phyloP scores from a whole-genome alignment of 2,888 invertebrate species.

The Tryphoninae sp. region DNA sequence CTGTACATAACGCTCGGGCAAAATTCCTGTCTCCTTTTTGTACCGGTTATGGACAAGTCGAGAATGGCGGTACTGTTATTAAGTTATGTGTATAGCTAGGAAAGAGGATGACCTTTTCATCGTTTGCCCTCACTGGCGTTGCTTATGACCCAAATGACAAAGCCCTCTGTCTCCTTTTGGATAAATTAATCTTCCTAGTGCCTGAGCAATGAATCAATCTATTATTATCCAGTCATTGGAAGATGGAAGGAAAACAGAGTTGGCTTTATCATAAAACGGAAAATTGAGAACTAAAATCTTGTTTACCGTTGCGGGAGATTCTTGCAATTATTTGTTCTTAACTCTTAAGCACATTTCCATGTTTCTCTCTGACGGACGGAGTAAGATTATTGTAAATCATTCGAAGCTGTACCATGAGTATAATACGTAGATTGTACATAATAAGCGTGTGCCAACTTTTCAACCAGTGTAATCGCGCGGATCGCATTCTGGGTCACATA shows the following conservation, averaged over 20 bases:
- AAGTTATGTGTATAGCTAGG: constrained; percentile 24
- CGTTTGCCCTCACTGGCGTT: not conserved
- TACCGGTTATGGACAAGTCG: constrained; percentile 45
- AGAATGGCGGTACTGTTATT: constrained; percentile 36
- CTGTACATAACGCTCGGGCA: not conserved
- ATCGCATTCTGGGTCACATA: constrained; percentile 74
- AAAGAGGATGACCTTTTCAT: constrained; percentile 14
- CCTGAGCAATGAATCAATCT: not conserved
- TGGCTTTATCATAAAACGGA: too few relatives aligned
- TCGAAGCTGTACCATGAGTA: not conserved
- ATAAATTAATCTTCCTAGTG: not conserved
- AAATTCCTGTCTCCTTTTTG: not conserved
- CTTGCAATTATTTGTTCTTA: too few relatives aligned
- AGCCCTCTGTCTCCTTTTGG: not conserved
- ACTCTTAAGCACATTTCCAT: too few relatives aligned
- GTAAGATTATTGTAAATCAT: not conserved
- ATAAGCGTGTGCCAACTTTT: constrained; percentile 42
- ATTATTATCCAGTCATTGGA: too few relatives aligned
- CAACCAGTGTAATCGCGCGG: constrained; percentile 67
- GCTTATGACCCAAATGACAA: not conserved
- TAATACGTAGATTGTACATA: constrained; percentile 17
- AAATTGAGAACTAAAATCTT: too few relatives aligned
- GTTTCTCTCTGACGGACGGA: not conserved
- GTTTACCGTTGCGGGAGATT: too few relatives aligned
- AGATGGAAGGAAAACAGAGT: too few relatives aligned